A percentile compares a stretch with the other conserved stretches of the same genome.
Conservation (phyloP, 2,888 invertebrate species). For the Leptinotarsa rubiginosa region DNA sequence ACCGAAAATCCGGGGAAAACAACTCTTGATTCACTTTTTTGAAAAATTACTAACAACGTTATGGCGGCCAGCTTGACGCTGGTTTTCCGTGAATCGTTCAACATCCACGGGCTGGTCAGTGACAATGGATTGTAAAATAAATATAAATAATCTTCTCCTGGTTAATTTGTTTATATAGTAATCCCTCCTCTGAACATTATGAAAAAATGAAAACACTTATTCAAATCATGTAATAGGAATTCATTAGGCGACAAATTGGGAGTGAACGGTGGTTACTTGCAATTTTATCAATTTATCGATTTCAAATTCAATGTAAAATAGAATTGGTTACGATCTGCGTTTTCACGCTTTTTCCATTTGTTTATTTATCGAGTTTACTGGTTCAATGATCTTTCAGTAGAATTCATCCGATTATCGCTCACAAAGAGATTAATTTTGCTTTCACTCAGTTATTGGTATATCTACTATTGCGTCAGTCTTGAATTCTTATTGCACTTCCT, state of each 20-base stretch:
- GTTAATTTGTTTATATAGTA: slow-evolving; percentile 40
- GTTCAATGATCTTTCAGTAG: slow-evolving; percentile 41
- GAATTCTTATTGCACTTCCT: slow-evolving; percentile 25
- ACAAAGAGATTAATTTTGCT: slow-evolving; percentile 40
- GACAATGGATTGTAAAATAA: slow-evolving; percentile 3
- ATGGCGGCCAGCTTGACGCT: slow-evolving; percentile 27
- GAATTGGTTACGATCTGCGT: slow-evolving; percentile 28
- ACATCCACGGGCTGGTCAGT: slow-evolving; percentile 23
- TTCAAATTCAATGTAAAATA: slow-evolving; percentile 35
- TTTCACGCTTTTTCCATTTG: slow-evolving; percentile 46
- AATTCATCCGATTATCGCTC: slow-evolving; percentile 35
- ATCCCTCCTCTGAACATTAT: slow-evolving; percentile 36
- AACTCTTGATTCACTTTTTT: slow-evolving; percentile 22
- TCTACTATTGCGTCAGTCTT: slow-evolving; percentile 10
- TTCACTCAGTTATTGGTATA: slow-evolving; percentile 37
- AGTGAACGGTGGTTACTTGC: slow-evolving; percentile 50
- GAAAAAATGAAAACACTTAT: slow-evolving; percentile 44
- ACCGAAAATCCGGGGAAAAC: slow-evolving; percentile 31
- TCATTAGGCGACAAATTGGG: slow-evolving; percentile 51
- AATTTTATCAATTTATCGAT: slow-evolving; percentile 52
- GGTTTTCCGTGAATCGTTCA: neutral
- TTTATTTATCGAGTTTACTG: slow-evolving; percentile 51
- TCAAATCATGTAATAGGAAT: slow-evolving; percentile 48
- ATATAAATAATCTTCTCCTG: slow-evolving; percentile 15
- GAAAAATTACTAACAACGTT: slow-evolving; percentile 8